Evolutionary conservation across 2,113 vertebrate genomes (phyloP), one percentile per base, ranked within the genome.

Genomic region (Pomatostomus ruficeps): DNA sequence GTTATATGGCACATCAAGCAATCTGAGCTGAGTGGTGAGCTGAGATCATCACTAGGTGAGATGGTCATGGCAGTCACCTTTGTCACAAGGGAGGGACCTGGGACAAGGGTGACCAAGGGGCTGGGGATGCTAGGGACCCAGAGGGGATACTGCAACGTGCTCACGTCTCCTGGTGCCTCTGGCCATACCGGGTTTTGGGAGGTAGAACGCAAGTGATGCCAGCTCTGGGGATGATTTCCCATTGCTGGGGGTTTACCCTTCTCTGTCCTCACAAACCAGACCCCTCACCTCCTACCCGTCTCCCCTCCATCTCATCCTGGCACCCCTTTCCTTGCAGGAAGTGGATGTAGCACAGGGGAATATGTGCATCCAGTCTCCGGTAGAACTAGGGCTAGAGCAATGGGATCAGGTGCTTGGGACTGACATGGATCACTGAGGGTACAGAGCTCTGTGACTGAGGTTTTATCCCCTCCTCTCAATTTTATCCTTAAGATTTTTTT

Each of bases 371-470:
- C 23, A 18, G 7, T 62, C 67, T 73, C 54, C 67, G 10, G 19
- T 4, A 4, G n/a, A 88, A 35, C 23, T 0, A 2, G 38, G 31
- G 21, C 66, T 63, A 51, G 16, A 82, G 12, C 54, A 42, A 4
- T 23, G 46, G 46, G 19, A 58, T 1, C 9, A 79, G 25, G 15
- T 25, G 26, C 9, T 12, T 76, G 35, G 31, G n/a, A 15, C 14
- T 59, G 48, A 46, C 8, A 35, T 23, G 80, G 72, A 62, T 12
- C 0, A 1, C 23, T 45, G 54, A 0, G 2, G 20, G 33, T 46
- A 51, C 49, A 25, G 14, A 12, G 18, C 40, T 57, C 42, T 1
- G 0, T 26, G 7, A 1, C 42, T n/a, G 72, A 28, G 12, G 6
- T 28, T 78, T 68, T 72, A 49, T 36, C 4, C 11, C 11, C 10